Evolutionary conservation across 2,797 vertebrate genomes (phyloP), one percentile per base, ranked within the genome.

Genomic region (Poeciliopsis gracilis): DNA sequence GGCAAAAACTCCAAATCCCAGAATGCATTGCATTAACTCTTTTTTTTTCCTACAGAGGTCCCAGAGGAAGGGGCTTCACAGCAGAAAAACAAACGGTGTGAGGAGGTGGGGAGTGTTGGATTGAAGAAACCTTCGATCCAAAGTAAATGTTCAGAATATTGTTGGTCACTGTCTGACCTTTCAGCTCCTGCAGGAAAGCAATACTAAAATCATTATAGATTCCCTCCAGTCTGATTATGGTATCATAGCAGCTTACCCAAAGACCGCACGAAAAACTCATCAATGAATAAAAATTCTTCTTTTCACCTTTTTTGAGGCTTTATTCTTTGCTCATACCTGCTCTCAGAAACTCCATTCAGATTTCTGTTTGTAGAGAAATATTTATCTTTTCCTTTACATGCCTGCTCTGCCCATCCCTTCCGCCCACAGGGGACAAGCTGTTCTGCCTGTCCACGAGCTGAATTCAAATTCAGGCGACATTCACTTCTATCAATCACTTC

Each of bases 381-480:
- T 28, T 57, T 28, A n/a, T 55, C 25, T n/a, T 55, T 28, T 25
- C 10, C 20, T 43, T 12, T 41, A 43, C 23, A 41, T 67, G 38
- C 25, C 20, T 25, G 8, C 41, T 38, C 38, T 41, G 36, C 38
- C 66, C 66, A 16, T 77, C 43, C 51, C 69, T 72, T 77, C 72
- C 47, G 8, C 46, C 45, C 23, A 69, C 51, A 55, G 23, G 71
- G 0, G 70, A 73, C 3, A 6, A 77, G 4, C 2, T 30, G 18
- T 36, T 78, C 67, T 5, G 20, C 13, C 55, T 57, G 38, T 77
- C 33, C 47, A 72, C 20, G 16, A 36, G 3, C 43, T 74, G n/a
- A 51, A 83, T 89, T 86, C 77, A 88, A 88, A 90, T 83, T 51
- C n/a, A 47, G 47, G 36, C 43, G 28, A 47, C 30, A 66, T 1